These are phyloP conservation scores for Callipepla squamata DNA, from an alignment of 2,113 vertebrate genomes.

Conservation along the genomic window DNA sequence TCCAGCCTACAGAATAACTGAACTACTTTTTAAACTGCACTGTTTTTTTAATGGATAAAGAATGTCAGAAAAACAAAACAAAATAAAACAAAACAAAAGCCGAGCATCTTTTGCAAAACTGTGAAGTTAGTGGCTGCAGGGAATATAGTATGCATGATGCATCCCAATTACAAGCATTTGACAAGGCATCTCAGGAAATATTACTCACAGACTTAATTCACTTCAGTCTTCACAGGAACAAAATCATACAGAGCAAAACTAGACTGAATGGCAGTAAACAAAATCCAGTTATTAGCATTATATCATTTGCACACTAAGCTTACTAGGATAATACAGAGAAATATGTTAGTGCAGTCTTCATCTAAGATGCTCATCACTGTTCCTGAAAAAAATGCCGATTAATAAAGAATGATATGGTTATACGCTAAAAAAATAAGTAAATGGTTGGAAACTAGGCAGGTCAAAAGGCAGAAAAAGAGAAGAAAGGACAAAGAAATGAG, in stretches of 20 bases:
- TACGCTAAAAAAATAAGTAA: background rate
- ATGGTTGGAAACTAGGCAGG: background rate
- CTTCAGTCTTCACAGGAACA: background rate
- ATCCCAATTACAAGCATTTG: background rate
- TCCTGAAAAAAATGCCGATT: background rate
- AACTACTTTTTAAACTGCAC: background rate
- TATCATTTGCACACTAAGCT: background rate
- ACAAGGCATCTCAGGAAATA: slow-evolving; percentile 28
- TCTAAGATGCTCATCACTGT: background rate
- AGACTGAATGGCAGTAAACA: slow-evolving; percentile 7
- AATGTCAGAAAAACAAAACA: background rate
- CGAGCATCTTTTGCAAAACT: background rate
- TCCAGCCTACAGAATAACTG: background rate
- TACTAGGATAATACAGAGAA: background rate
- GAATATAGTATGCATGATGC: background rate
- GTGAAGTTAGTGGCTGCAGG: background rate
- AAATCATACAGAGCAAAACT: background rate
- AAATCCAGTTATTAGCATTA: background rate
- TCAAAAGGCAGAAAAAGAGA: background rate
- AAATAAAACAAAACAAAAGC: background rate
- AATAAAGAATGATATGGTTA: background rate
- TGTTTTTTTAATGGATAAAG: background rate
- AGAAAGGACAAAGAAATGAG: background rate
- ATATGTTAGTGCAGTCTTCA: background rate
- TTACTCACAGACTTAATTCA: slow-evolving; percentile 37